These are phyloP conservation scores for Aulostomus chinensis DNA, from an alignment of 2,797 vertebrate genomes.

Conservation along the genomic window DNA sequence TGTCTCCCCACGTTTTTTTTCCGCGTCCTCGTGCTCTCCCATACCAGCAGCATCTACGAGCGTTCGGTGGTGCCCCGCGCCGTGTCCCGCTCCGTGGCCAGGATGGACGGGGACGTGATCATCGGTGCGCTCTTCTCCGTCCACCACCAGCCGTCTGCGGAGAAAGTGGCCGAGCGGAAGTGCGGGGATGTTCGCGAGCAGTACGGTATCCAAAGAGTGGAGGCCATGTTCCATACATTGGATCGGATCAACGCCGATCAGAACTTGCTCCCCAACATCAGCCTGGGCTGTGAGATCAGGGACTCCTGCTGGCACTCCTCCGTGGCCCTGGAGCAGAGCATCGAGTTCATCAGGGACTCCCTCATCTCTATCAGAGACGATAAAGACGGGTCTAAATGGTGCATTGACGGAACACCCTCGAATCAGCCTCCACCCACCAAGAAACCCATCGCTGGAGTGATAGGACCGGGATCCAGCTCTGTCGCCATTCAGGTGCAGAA, in stretches of 20 bases:
- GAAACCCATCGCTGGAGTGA: slow-evolving; percentile 97
- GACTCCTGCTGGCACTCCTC: slow-evolving; percentile 99
- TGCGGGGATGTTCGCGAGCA: slow-evolving; percentile 98
- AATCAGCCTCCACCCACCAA: slow-evolving; percentile 85
- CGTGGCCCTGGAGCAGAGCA: slow-evolving; percentile 97
- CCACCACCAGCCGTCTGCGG: slow-evolving; percentile 96
- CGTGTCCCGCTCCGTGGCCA: slow-evolving; percentile 89
- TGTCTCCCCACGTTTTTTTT: slow-evolving; percentile 81
- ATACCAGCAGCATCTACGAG: slow-evolving; percentile 76
- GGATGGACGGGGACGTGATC: slow-evolving; percentile 97
- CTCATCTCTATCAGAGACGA: slow-evolving; percentile 97
- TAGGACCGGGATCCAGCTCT: slow-evolving; percentile 98
- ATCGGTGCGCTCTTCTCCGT: slow-evolving; percentile 98
- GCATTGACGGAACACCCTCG: slow-evolving; percentile 88
- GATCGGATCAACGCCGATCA: slow-evolving; percentile 96
- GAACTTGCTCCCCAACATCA: slow-evolving; percentile 92
- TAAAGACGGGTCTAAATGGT: slow-evolving; percentile 90
- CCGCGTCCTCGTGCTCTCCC: slow-evolving; percentile 78
- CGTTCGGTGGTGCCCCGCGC: slow-evolving; percentile 80
- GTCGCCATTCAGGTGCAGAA: slow-evolving; percentile 99
- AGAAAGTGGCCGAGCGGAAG: slow-evolving; percentile 95
- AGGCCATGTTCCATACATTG: slow-evolving; percentile 98
- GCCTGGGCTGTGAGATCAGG: slow-evolving; percentile 95
- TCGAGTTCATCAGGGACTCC: slow-evolving; percentile 98
- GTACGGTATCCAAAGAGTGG: slow-evolving; percentile 97